Base-by-base conservation (phyloP, 1,140 invertebrate species). In the Drosophila arawakana region DNA sequence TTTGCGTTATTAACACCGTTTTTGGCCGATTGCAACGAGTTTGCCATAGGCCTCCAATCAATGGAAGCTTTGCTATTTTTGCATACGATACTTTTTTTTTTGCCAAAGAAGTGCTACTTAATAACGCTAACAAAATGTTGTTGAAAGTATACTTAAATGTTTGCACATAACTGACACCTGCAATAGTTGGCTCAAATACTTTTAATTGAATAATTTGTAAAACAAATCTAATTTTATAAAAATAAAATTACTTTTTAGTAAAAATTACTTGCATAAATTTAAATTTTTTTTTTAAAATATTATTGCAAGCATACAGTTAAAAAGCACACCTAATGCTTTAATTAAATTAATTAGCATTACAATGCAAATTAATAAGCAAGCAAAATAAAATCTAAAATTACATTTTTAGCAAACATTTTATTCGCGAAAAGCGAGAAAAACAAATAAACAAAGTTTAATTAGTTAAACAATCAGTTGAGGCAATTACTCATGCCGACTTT, bases 1-100 rank as follows among this genome's bases (percentile, higher is more conserved):
- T 75, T 55, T 61, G 76, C 76, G 55, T 75, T 78, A 70, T 78
- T 75, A 78, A 78, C 76, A 74, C 76, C 76, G 65, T 61, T 78
- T 69, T 68, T 57, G 55, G 76, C 43, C 41, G 15, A 52, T 78
- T 70, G 76, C 72, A 73, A 78, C 72, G 59, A 69, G 76, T 75
- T 44, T 68, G 41, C 60, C 34, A 49, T 11, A 49, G 41, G 21
- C 13, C 39, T 18, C 21, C 44, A 69, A 69, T 73, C 63, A 41
- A 69, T 60, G 57, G 15, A 9, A 37, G 37, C 39, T 65, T 3
- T 43, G 43, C 35, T 37, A 66, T 50, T 47, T 73, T 73, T 69
- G 71, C 71, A 60, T 73, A 73, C 49, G 39, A 25, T 8, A 39
- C 25, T 6, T 10, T 30, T 11, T 21, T 13, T 54, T 54, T 30